These are phyloP conservation scores for Sinhomidia bicolor DNA, from an alignment of 2,888 invertebrate species.

Conservation along the genomic window DNA sequence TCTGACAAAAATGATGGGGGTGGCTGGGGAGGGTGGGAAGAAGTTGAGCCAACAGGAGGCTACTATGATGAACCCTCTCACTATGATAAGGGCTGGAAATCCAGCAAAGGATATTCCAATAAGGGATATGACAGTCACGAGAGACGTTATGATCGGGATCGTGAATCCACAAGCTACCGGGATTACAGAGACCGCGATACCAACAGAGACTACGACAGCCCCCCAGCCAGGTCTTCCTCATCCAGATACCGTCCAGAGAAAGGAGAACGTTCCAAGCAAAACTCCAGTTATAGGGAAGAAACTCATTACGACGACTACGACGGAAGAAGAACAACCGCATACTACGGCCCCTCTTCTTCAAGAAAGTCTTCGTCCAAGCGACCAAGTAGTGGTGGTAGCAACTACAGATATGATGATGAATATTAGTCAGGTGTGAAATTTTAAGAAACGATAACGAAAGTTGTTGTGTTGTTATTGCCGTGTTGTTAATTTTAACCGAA, in stretches of 20 bases:
- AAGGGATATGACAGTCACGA: constrained; percentile 59
- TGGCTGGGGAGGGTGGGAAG: constrained; percentile 66
- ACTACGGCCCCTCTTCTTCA: constrained; percentile 9
- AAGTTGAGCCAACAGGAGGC: constrained; percentile 52
- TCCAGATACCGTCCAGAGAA: not conserved
- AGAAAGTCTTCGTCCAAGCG: constrained; percentile 37
- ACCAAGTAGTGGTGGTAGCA: constrained; percentile 30
- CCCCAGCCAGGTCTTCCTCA: not conserved
- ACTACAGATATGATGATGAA: constrained; percentile 65
- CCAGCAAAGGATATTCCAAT: constrained; percentile 42
- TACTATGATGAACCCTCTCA: constrained; percentile 56
- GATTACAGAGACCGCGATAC: constrained; percentile 47
- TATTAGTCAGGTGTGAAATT: constrained; percentile 21
- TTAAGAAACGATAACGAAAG: not conserved
- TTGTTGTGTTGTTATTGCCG: not conserved
- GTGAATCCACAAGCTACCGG: constrained; percentile 39
- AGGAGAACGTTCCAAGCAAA: not conserved
- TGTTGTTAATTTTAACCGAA: not conserved
- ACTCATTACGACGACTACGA: constrained; percentile 70
- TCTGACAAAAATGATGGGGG: constrained; percentile 21
- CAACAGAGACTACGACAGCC: constrained; percentile 35
- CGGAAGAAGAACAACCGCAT: constrained; percentile 59
- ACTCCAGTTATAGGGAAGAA: constrained; percentile 52
- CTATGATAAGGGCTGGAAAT: constrained; percentile 59
- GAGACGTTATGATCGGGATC: constrained; percentile 42